These are phyloP conservation scores for Nowickia ferox DNA, from an alignment of 2,888 invertebrate genomes.

Conservation along the genomic window DNA sequence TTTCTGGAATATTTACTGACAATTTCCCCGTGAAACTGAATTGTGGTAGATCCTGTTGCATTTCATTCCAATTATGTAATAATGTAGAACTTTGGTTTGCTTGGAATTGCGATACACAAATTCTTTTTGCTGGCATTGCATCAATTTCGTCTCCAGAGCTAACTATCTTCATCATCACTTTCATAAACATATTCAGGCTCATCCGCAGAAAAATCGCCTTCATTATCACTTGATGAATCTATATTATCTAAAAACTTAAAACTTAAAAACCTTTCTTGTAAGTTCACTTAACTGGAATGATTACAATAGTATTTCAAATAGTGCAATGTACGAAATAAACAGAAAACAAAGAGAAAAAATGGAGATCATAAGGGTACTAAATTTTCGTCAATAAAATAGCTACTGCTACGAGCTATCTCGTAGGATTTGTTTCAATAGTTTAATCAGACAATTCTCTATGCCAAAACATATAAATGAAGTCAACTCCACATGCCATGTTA, in stretches of 20 bases:
- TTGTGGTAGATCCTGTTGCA: conserved; percentile 8
- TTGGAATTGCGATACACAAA: background rate
- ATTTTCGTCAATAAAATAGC: background rate
- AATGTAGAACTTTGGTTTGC: background rate
- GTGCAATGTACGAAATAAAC: no score
- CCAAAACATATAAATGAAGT: no score
- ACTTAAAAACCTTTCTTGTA: background rate
- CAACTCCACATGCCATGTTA: no score
- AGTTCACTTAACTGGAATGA: background rate
- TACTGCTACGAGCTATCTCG: no score
- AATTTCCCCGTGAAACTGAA: background rate
- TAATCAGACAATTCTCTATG: no score
- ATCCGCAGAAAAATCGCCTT: conserved; percentile 2
- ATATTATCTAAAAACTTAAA: background rate
- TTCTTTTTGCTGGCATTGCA: no score
- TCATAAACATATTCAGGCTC: background rate
- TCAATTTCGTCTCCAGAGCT: background rate
- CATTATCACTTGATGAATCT: conserved; percentile 8
- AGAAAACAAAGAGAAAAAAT: no score
- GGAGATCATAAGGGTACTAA: no score
- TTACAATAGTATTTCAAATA: background rate
- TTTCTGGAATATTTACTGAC: conserved; percentile 11
- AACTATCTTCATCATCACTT: background rate
- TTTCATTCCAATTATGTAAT: conserved; percentile 15
- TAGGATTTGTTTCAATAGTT: no score